Percentiles rank a stretch among this genome's conserved stretches.
phyloP scores from a whole-genome alignment of 2,888 invertebrate species.

The Protophormia terraenovae region DNA sequence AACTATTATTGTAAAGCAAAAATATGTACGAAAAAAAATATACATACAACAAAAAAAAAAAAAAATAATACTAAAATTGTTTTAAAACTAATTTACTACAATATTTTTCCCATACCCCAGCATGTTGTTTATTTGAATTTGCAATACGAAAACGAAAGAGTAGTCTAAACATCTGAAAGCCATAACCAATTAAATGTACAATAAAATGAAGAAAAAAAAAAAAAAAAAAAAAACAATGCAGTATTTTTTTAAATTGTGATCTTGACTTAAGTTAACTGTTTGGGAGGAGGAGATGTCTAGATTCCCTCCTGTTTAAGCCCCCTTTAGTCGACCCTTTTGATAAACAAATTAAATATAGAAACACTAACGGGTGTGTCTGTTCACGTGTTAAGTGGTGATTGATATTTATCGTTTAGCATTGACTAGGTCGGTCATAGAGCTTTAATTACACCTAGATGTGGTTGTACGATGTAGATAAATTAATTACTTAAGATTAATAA shows the following conservation, averaged over 20 bases:
- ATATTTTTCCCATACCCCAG: slow-evolving; percentile 51
- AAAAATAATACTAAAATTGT: slow-evolving; percentile 40
- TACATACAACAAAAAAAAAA: no score
- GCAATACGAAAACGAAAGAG: background rate
- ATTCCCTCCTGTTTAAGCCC: background rate
- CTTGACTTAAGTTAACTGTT: slow-evolving; percentile 14
- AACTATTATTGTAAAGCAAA: slow-evolving; percentile 18
- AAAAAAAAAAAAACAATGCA: no score
- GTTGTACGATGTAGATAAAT: no score
- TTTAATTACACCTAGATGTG: background rate
- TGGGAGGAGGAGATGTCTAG: background rate
- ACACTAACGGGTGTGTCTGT: slow-evolving; percentile 50
- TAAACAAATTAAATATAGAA: background rate
- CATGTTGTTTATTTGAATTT: slow-evolving; percentile 2
- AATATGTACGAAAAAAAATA: background rate
- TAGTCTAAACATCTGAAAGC: slow-evolving; percentile 34
- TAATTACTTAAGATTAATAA: no score
- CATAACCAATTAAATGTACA: slow-evolving; percentile 55
- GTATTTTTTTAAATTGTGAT: slow-evolving; percentile 32
- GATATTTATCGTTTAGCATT: slow-evolving; percentile 45
- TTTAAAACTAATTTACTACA: slow-evolving; percentile 51
- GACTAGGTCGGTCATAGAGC: background rate
- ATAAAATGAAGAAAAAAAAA: slow-evolving; percentile 18
- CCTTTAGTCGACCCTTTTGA: background rate
- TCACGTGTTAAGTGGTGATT: slow-evolving; percentile 65